Conservation (phyloP, 2,888 invertebrate species). For the Anthophora plumipes region DNA sequence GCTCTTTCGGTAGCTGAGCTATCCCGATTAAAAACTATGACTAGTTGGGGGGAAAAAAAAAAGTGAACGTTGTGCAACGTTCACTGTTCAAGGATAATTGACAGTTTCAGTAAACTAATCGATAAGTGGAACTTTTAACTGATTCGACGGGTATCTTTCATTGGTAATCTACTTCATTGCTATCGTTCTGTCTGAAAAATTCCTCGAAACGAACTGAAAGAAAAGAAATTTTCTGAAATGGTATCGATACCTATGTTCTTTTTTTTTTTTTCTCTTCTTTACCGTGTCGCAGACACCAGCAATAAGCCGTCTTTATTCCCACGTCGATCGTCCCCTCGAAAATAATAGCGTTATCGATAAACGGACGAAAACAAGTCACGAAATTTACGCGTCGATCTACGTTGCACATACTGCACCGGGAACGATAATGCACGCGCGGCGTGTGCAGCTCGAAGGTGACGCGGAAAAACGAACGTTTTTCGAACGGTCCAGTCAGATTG, state of each 20-base stretch:
- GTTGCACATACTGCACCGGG: neutral
- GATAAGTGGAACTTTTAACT: conserved; percentile 14
- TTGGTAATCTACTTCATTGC: conserved; percentile 8
- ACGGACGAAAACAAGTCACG: conserved; percentile 24
- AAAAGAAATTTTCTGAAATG: neutral
- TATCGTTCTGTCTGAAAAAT: neutral
- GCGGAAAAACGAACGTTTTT: neutral
- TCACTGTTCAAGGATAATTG: too few relatives aligned
- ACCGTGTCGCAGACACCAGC: conserved; percentile 23
- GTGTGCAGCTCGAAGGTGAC: neutral
- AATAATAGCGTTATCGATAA: conserved; percentile 39
- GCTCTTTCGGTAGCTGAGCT: too few relatives aligned
- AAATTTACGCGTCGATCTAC: conserved; percentile 5
- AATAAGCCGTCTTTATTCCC: conserved; percentile 27
- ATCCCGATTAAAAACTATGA: too few relatives aligned
- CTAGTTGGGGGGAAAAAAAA: too few relatives aligned
- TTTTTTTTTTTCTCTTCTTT: too few relatives aligned
- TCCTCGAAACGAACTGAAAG: neutral
- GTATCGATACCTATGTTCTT: conserved; percentile 5
- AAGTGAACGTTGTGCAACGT: neutral
- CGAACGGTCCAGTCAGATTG: conserved; percentile 4
- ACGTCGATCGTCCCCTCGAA: conserved; percentile 8
- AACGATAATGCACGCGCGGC: conserved; percentile 20
- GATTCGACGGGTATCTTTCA: neutral
- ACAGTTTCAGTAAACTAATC: neutral